Evolutionary conservation across 2,113 vertebrate species (phyloP).

Genomic region (Cervus canadensis): DNA sequence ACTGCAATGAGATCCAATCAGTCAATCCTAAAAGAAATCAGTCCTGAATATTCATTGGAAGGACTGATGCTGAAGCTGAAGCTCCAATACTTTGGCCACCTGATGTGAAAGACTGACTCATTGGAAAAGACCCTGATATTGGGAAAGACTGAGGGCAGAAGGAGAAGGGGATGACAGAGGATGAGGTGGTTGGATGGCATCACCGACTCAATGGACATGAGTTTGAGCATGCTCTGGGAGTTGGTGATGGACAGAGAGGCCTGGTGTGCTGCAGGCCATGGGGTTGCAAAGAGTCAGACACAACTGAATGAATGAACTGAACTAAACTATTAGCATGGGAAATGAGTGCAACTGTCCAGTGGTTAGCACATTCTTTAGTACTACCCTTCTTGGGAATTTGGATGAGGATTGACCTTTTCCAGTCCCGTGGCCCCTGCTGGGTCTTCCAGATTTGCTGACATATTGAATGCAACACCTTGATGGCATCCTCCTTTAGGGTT

Average conservation of each 20-base stretch:
- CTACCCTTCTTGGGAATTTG: neutral
- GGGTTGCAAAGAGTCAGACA: neutral
- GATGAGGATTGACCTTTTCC: neutral
- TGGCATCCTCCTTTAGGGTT: neutral
- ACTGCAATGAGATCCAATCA: neutral
- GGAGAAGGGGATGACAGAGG: neutral
- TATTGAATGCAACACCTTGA: neutral
- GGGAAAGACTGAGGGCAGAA: neutral
- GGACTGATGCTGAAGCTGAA: neutral
- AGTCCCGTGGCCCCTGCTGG: fast-evolving
- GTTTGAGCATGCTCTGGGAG: neutral
- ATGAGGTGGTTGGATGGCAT: neutral
- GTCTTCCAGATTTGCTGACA: neutral
- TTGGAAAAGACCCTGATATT: neutral
- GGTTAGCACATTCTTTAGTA: neutral
- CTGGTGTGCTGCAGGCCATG: neutral
- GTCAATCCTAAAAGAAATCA: neutral
- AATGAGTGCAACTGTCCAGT: neutral
- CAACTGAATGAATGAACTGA: neutral
- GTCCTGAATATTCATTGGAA: neutral
- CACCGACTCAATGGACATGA: neutral
- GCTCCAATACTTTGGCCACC: neutral
- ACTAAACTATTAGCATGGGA: neutral
- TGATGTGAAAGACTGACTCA: neutral
- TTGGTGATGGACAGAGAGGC: neutral